phyloP scores from a whole-genome alignment of 2,888 invertebrate species.

The Drosophila nr. fundita region DNA sequence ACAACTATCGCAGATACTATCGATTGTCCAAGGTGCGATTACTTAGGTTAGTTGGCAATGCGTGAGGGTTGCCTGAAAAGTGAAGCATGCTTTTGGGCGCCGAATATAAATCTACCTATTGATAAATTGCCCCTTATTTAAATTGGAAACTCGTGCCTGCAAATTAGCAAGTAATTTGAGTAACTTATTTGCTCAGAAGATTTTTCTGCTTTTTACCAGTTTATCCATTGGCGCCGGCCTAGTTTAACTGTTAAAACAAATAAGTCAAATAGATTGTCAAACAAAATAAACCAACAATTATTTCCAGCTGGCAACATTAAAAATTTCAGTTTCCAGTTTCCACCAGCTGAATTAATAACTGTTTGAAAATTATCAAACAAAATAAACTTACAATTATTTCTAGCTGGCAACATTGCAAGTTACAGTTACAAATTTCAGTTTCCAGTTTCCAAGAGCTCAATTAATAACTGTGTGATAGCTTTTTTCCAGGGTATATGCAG shows the following conservation, averaged over 20 bases:
- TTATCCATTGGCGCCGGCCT: background rate
- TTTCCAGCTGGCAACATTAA: background rate
- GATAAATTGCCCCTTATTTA: background rate
- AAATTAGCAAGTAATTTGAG: background rate
- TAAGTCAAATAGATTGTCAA: background rate
- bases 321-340: background rate
- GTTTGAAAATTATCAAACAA: background rate
- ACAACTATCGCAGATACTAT: conserved; percentile 18
- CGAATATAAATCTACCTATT: background rate
- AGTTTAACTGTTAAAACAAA: background rate
- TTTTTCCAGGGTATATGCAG: conserved; percentile 2
- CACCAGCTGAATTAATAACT: background rate
- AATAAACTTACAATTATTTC: background rate
- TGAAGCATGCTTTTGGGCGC: conserved; percentile 21
- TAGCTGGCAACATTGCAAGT: background rate
- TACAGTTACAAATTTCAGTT: background rate
- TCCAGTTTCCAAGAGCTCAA: background rate
- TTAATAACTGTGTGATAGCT: background rate
- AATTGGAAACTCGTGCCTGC: background rate
- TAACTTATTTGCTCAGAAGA: background rate
- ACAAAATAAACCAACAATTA: background rate
- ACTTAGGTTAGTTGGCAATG: conserved; percentile 39
- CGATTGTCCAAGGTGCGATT: conserved; percentile 6
- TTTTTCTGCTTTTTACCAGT: background rate
- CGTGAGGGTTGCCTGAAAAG: background rate